Percentiles rank a stretch among this genome's conserved stretches.
Evolutionary conservation across 92 coral and sea anemone genomes (phyloP).

Genomic region (Diadumene lineata): DNA sequence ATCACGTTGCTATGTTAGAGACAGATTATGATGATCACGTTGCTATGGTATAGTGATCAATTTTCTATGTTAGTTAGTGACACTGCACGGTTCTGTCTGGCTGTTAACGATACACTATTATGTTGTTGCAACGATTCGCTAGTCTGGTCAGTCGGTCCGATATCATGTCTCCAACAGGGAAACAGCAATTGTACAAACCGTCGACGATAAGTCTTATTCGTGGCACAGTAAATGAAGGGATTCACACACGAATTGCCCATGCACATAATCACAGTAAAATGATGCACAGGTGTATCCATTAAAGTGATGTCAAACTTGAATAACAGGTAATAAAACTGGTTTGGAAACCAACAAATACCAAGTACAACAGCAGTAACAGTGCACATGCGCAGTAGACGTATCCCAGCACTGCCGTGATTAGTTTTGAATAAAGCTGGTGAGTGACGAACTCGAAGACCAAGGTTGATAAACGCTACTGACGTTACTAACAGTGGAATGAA

Average conservation of each 20-base stretch:
- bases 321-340: conserved; percentile 74
- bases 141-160: background rate
- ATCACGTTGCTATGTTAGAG: no score
- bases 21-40: no score
- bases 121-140: background rate
- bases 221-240: conserved; percentile 74
- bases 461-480: conserved; percentile 50
- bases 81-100: background rate
- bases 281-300: conserved; percentile 65
- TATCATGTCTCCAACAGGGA: conserved; percentile 21
- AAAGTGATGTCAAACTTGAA: conserved; percentile 69
- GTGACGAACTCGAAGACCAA: conserved; percentile 46
- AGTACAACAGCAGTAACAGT: conserved; percentile 55
- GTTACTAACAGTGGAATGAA: conserved; percentile 58
- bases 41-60: background rate
- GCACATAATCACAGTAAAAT: conserved; percentile 67
- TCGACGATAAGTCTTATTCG: conserved; percentile 53
- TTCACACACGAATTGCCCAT: conserved; percentile 77
- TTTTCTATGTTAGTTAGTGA: background rate
- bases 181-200: conserved; percentile 26
- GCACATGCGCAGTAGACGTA: conserved; percentile 81
- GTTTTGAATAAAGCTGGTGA: conserved; percentile 66
- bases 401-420: conserved; percentile 62
- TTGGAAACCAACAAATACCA: conserved; percentile 77
- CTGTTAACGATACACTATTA: background rate